Conservation (phyloP, 1,140 invertebrate species). For the Pomacea maculata region DNA sequence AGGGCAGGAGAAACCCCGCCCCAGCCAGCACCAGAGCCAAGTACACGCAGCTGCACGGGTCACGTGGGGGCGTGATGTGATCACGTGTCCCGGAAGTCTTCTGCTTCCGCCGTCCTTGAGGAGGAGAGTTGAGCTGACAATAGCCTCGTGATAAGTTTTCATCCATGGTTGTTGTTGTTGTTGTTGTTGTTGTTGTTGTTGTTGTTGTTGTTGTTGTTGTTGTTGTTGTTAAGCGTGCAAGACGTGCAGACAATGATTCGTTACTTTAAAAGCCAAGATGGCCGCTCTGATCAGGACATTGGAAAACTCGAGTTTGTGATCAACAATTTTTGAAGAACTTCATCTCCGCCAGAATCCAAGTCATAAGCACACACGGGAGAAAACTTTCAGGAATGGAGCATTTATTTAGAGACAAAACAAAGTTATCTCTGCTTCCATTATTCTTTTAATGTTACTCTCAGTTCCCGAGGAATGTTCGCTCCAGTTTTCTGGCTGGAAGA, state of each 20-base stretch:
- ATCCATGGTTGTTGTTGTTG: conserved; percentile 36
- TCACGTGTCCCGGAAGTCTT: conserved; percentile 11
- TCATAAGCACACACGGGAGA: too few relatives aligned
- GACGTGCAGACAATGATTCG: background rate
- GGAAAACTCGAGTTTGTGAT: background rate
- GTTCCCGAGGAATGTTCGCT: too few relatives aligned
- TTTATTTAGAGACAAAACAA: too few relatives aligned
- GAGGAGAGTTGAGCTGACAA: conserved; percentile 40
- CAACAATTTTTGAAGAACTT: background rate
- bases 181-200: too few relatives aligned
- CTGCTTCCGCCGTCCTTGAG: conserved; percentile 14
- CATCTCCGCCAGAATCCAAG: too few relatives aligned
- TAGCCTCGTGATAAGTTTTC: conserved; percentile 56
- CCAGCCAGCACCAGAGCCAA: conserved; percentile 83
- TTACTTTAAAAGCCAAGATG: background rate
- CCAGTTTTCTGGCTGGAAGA: too few relatives aligned
- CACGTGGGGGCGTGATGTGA: conserved; percentile 37
- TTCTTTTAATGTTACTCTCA: too few relatives aligned
- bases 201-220: background rate
- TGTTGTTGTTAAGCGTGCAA: background rate
- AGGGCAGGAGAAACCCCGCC: conserved; percentile 89
- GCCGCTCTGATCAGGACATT: background rate
- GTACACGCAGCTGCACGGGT: conserved; percentile 78
- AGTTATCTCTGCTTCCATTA: too few relatives aligned
- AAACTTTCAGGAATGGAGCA: too few relatives aligned